phyloP scores from a whole-genome alignment of 2,888 invertebrate species.

The Leptura quadrifasciata region DNA sequence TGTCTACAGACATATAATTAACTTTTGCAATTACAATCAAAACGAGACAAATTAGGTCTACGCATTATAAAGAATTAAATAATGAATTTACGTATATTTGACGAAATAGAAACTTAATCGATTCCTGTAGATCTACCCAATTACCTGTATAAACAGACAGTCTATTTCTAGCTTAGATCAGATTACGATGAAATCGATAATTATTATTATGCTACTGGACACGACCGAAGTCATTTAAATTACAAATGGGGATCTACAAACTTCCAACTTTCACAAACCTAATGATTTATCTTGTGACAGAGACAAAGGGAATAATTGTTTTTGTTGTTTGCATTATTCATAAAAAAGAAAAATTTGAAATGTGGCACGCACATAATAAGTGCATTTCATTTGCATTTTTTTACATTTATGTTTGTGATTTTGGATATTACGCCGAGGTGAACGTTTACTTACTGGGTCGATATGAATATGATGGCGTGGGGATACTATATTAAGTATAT shows the following conservation, averaged over 20 bases:
- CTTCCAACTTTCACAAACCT: constrained; percentile 13
- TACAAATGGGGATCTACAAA: constrained; percentile 16
- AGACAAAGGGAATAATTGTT: not conserved
- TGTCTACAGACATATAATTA: too few relatives aligned
- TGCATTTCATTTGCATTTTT: constrained; percentile 4
- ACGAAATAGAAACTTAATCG: not conserved
- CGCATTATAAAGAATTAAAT: not conserved
- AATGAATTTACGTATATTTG: not conserved
- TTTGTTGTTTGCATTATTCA: not conserved
- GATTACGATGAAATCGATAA: constrained; percentile 23
- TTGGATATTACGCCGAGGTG: not conserved
- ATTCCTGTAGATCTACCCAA: constrained; percentile 11
- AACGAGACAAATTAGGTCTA: not conserved
- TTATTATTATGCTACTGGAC: constrained; percentile 25
- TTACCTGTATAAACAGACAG: constrained; percentile 13
- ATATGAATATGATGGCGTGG: not conserved
- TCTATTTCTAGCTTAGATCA: constrained; percentile 17
- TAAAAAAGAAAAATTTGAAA: constrained; percentile 3
- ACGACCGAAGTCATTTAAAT: constrained; percentile 2
- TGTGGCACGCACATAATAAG: constrained; percentile 1
- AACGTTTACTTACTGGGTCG: not conserved
- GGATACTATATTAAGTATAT: too few relatives aligned
- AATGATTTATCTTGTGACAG: constrained; percentile 17
- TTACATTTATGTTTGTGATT: constrained; percentile 4
- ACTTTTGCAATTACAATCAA: not conserved